phyloP scores from a whole-genome alignment of 2,113 vertebrate species.

The Gymnarchus niloticus region DNA sequence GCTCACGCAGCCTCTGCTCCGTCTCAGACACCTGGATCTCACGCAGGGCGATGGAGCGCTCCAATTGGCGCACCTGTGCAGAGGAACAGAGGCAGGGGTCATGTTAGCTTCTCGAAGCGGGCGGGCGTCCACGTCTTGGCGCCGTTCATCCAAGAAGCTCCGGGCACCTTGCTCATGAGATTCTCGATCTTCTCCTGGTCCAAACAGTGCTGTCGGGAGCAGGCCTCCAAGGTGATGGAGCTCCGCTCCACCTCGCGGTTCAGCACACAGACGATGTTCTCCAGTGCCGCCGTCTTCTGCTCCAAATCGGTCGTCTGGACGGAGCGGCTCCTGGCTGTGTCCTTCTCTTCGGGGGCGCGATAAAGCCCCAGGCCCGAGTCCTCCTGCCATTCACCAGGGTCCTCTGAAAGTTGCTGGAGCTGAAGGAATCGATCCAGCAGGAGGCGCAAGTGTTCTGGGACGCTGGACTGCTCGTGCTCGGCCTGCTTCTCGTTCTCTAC shows the following conservation, averaged over 20 bases:
- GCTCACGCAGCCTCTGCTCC: conserved; percentile 68
- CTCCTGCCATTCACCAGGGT: conserved; percentile 53
- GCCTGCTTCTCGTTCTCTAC: conserved; percentile 68
- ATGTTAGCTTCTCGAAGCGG: neutral
- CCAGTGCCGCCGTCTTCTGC: conserved; percentile 73
- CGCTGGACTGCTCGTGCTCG: conserved; percentile 71
- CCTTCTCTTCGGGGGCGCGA: conserved; percentile 56
- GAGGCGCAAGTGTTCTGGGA: conserved; percentile 75
- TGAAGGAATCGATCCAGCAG: conserved; percentile 64
- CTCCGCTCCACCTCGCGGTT: conserved; percentile 84
- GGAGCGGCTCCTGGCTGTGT: conserved; percentile 28
- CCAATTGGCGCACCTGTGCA: conserved; percentile 76
- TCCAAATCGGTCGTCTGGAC: conserved; percentile 56
- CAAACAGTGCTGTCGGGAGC: conserved; percentile 71
- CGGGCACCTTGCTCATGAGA: conserved; percentile 70
- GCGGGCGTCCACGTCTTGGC: neutral
- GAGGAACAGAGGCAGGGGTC: neutral
- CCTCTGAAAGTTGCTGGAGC: conserved; percentile 27
- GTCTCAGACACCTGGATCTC: conserved; percentile 79
- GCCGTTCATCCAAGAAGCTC: neutral
- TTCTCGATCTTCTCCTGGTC: conserved; percentile 84
- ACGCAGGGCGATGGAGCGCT: conserved; percentile 72
- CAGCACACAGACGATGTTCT: conserved; percentile 86
- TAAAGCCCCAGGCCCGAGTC: conserved; percentile 59
- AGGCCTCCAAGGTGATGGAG: conserved; percentile 70